Evolutionary conservation across 2,113 vertebrate species (phyloP).

Genomic region (Cololabis saira): DNA sequence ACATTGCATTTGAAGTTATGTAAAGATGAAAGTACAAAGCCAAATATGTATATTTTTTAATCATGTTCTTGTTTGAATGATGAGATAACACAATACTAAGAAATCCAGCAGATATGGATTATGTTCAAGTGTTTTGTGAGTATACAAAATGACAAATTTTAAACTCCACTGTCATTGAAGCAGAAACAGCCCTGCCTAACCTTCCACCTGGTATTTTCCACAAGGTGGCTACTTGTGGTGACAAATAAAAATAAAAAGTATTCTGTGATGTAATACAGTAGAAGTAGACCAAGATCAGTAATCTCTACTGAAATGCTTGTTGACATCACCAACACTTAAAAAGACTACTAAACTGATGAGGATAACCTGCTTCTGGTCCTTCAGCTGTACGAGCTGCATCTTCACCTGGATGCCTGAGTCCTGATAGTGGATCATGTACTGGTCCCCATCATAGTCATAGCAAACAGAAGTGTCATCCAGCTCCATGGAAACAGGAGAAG

Average conservation of each 20-base stretch:
- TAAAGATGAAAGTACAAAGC: too few species aligned
- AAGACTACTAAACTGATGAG: slow-evolving; percentile 66
- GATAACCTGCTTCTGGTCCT: slow-evolving; percentile 56
- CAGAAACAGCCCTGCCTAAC: too few species aligned
- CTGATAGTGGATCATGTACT: slow-evolving; percentile 58
- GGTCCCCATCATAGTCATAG: slow-evolving; percentile 66
- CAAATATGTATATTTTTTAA: too few species aligned
- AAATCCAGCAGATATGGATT: too few species aligned
- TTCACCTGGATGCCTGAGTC: slow-evolving; percentile 69
- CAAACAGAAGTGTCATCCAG: not conserved
- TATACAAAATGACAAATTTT: too few species aligned
- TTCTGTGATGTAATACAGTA: not conserved
- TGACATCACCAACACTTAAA: slow-evolving; percentile 72
- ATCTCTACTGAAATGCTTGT: slow-evolving; percentile 72
- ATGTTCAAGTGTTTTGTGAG: too few species aligned
- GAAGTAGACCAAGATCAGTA: slow-evolving; percentile 58
- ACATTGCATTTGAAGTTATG: too few species aligned
- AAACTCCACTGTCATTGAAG: too few species aligned
- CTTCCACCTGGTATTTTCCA: not conserved
- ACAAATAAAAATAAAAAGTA: not conserved
- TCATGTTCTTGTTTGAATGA: too few species aligned
- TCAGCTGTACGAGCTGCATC: slow-evolving; percentile 65
- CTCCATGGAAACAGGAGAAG: slow-evolving; percentile 63
- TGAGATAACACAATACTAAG: too few species aligned
- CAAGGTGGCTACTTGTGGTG: not conserved